A percentile compares a stretch with the other conserved stretches of the same genome.
These are phyloP conservation scores for Archips crataeganus DNA, from an alignment of 2,888 invertebrate genomes.

Conservation along the genomic window DNA sequence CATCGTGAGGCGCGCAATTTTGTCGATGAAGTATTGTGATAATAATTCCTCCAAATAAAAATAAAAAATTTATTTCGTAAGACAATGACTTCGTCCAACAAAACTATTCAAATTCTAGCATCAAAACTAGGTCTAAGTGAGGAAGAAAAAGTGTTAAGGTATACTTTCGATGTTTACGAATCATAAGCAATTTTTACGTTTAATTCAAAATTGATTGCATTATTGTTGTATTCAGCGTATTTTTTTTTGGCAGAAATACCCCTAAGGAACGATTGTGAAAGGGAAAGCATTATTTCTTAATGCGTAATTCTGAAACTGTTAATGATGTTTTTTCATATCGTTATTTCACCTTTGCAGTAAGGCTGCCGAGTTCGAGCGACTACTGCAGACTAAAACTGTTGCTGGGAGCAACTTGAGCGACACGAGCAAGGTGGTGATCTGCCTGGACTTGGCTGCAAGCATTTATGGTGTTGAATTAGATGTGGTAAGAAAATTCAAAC, in stretches of 20 bases:
- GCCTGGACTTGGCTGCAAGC: constrained; percentile 86
- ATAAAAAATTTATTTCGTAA: constrained; percentile 5
- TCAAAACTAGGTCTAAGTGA: constrained; percentile 71
- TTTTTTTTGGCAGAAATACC: no score
- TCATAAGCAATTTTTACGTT: neutral
- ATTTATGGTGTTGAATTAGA: constrained; percentile 83
- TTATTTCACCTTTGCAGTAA: constrained; percentile 68
- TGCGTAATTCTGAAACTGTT: no score
- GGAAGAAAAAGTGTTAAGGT: constrained; percentile 75
- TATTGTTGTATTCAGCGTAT: neutral
- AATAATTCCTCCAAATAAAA: neutral
- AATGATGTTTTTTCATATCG: neutral
- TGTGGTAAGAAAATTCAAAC: constrained; percentile 62
- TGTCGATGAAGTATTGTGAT: neutral
- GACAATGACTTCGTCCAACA: constrained; percentile 65
- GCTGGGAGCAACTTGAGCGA: constrained; percentile 82
- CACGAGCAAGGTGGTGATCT: constrained; percentile 86
- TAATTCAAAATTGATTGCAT: neutral
- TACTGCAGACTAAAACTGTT: constrained; percentile 76
- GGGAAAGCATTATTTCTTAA: no score
- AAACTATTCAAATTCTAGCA: constrained; percentile 69
- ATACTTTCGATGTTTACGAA: constrained; percentile 41
- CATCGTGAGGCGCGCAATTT: constrained; percentile 17
- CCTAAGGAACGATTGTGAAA: no score
- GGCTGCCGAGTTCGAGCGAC: constrained; percentile 82